phyloP scores from a whole-genome alignment of 2,888 invertebrate genomes.

The Hartigia nigra region DNA sequence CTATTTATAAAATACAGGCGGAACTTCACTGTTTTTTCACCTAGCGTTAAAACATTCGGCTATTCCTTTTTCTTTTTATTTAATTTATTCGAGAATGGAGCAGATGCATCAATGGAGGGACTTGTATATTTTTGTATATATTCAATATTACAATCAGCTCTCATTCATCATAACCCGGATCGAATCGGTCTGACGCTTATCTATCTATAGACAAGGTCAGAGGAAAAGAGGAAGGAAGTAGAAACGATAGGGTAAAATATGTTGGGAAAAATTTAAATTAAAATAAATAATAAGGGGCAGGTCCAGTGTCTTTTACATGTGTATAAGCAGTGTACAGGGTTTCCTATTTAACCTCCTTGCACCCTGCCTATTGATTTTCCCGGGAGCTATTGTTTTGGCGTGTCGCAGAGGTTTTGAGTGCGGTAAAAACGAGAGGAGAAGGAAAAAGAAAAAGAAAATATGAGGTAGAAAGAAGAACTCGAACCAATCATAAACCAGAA shows the following conservation, averaged over 20 bases:
- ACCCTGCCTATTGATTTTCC: conserved; percentile 58
- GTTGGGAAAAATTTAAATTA: not conserved
- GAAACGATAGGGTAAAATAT: not conserved
- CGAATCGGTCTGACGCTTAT: not conserved
- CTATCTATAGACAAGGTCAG: not conserved
- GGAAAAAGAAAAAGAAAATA: not conserved
- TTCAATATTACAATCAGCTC: not conserved
- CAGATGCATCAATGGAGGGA: not conserved
- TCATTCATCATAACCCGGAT: not conserved
- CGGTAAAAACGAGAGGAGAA: not conserved
- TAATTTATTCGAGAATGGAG: not conserved
- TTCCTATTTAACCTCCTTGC: conserved; percentile 52
- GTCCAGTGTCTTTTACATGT: not conserved
- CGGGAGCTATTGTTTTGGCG: conserved; percentile 55
- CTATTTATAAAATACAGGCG: conserved; percentile 51
- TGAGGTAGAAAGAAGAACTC: not conserved
- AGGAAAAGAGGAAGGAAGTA: not conserved
- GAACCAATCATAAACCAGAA: not conserved
- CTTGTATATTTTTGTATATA: not conserved
- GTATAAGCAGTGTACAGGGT: conserved; percentile 16
- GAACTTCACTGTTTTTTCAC: conserved; percentile 39
- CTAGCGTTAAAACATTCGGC: not conserved
- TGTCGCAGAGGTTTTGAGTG: conserved; percentile 29
- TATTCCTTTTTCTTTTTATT: not conserved
- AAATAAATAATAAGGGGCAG: not conserved